phyloP scores from a whole-genome alignment of 2,797 vertebrate species.

The Delichon dasypus region DNA sequence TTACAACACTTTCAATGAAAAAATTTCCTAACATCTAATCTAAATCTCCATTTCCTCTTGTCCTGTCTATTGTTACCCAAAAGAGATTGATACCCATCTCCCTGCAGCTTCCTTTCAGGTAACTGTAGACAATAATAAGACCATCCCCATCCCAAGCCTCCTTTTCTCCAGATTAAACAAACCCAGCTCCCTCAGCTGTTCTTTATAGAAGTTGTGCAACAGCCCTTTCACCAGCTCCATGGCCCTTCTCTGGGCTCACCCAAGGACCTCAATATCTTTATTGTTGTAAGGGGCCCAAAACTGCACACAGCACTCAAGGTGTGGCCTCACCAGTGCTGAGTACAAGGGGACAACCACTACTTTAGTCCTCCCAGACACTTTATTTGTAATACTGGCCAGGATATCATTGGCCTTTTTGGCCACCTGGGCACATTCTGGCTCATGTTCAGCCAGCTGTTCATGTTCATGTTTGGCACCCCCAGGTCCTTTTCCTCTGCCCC shows the following conservation, averaged over 20 bases:
- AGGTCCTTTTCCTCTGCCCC: not conserved
- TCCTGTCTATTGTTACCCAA: no score
- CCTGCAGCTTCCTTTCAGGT: not conserved
- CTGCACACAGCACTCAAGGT: not conserved
- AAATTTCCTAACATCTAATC: not conserved
- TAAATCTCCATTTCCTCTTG: not conserved
- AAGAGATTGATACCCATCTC: not conserved
- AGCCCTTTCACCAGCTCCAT: not conserved
- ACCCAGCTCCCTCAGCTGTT: not conserved
- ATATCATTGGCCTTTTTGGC: not conserved
- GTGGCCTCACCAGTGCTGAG: no score
- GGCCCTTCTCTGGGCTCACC: not conserved
- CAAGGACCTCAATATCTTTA: not conserved
- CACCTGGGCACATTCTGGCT: not conserved
- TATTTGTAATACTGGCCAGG: not conserved
- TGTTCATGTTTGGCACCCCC: not conserved
- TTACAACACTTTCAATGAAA: not conserved
- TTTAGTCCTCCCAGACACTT: not conserved
- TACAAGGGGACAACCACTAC: not conserved
- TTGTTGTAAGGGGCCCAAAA: not conserved
- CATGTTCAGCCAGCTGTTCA: not conserved
- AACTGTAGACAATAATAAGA: not conserved
- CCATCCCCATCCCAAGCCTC: fast-evolving
- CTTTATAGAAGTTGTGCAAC: not conserved
- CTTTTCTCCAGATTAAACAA: not conserved